A percentile compares a stretch with the other conserved stretches of the same genome.
These are phyloP conservation scores for Rhea americana DNA, from an alignment of 2,113 vertebrate genomes.

Conservation along the genomic window DNA sequence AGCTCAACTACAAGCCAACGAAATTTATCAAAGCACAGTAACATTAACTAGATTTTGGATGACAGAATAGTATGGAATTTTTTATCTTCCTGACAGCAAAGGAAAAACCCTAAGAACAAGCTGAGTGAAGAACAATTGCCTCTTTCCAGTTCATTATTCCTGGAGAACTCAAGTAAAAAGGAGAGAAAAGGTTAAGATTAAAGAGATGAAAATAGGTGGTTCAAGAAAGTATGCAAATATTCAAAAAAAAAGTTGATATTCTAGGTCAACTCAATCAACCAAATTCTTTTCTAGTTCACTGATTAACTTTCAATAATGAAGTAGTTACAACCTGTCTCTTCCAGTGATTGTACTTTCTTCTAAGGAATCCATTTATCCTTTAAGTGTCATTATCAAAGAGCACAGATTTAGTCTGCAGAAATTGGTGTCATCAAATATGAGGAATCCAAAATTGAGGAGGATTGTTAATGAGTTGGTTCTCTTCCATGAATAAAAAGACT, in stretches of 20 bases:
- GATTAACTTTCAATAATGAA: neutral
- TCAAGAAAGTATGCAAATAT: neutral
- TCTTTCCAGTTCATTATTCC: neutral
- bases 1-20: neutral
- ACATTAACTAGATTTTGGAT: neutral
- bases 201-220: neutral
- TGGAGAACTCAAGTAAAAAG: neutral
- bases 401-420: neutral
- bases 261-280: neutral
- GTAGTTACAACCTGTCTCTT: neutral
- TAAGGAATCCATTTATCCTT: neutral
- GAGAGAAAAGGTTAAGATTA: neutral
- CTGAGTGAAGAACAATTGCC: neutral
- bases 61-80: neutral
- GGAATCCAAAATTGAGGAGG: neutral
- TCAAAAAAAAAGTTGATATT: neutral
- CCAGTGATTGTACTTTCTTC: neutral
- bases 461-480: neutral
- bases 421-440: neutral
- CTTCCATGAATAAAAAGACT: neutral
- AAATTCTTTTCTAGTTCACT: neutral
- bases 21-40: constrained; percentile 6
- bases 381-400: neutral
- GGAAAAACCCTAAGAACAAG: constrained; percentile 4
- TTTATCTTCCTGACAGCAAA: neutral